These are phyloP conservation scores for Acrocyrtus sp. DNA, from an alignment of 2,888 invertebrate species.

Conservation along the genomic window DNA sequence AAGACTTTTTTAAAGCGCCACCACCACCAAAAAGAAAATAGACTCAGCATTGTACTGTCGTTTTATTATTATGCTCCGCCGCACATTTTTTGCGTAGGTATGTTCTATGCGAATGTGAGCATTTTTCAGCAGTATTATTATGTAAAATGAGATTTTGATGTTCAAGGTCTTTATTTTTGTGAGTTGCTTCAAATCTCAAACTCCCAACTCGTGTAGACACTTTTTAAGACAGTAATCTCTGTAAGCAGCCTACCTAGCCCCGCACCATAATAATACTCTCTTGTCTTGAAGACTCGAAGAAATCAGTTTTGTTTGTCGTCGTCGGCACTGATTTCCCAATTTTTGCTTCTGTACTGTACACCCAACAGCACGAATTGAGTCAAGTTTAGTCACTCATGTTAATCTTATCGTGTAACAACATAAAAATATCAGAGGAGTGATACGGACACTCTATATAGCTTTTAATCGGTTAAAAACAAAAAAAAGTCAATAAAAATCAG, in stretches of 20 bases:
- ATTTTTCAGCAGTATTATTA: not conserved
- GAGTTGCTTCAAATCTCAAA: no score
- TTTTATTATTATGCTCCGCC: not conserved
- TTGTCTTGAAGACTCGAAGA: not conserved
- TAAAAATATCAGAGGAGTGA: no score
- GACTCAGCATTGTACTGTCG: not conserved
- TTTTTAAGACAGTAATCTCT: no score
- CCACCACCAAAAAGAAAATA: not conserved
- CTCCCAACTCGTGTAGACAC: no score
- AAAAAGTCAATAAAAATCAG: no score
- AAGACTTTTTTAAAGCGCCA: no score
- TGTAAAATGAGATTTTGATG: conserved; percentile 2
- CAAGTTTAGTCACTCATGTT: no score
- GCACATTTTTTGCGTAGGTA: conserved; percentile 7
- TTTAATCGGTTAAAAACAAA: no score
- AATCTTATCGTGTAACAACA: no score
- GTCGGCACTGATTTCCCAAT: not conserved
- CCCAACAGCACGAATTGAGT: no score
- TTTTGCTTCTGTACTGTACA: not conserved
- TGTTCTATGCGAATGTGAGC: not conserved
- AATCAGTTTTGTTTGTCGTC: not conserved
- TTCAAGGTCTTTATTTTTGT: conserved; percentile 10
- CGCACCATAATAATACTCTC: not conserved
- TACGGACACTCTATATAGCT: no score
- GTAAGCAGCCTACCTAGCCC: no score